Evolutionary conservation across 1,140 invertebrate genomes (phyloP), one percentile per base, ranked within the genome.

Genomic region (Protaetia brevitarsis): DNA sequence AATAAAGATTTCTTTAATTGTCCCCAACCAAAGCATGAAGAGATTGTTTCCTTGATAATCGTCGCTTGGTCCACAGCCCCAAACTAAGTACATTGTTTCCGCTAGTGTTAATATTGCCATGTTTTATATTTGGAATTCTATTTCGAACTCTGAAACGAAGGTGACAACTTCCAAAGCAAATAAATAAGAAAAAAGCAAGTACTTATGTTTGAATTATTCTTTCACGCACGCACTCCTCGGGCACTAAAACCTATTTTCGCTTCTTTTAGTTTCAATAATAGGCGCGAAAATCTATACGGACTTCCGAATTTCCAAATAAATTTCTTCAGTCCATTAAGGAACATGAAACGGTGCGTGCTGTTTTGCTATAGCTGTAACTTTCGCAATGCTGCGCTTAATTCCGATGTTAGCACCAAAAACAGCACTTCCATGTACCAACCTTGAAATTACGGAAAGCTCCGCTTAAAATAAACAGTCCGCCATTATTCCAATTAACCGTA

Each of bases 401-500:
- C 11, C 41, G 41, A 51, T 23, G 16, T 23, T 23, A 26, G 41
- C 19, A 19, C 19, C 19, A 10, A 5, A 23, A 51, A 51, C 2
- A n/a, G 41, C 41, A 8, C 11, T 51, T 19, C 41, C 41, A 26
- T 23, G 21, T n/a, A 23, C 19, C 19, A 51, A 51, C 41, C 41
- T 19, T 51, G 41, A 51, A 51, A 51, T 19, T 51, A 51, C 6
- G 41, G 16, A 51, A 51, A 51, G 26, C 41, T 16, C 41, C 41
- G 41, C 41, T 51, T 51, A 51, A 51, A 23, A 16, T 21, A 51
- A 51, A 51, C 41, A 51, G 11, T 23, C 41, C 13, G 11, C 41
- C 19, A 51, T 23, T 10, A 23, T 21, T 51, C 5, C 41, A 51
- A 51, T 51, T 51, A 36, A 51, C 19, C 19, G 16, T 23, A 51